Evolutionary conservation across 2,797 vertebrate genomes (phyloP).

Genomic region (Sebastes paucispinis): DNA sequence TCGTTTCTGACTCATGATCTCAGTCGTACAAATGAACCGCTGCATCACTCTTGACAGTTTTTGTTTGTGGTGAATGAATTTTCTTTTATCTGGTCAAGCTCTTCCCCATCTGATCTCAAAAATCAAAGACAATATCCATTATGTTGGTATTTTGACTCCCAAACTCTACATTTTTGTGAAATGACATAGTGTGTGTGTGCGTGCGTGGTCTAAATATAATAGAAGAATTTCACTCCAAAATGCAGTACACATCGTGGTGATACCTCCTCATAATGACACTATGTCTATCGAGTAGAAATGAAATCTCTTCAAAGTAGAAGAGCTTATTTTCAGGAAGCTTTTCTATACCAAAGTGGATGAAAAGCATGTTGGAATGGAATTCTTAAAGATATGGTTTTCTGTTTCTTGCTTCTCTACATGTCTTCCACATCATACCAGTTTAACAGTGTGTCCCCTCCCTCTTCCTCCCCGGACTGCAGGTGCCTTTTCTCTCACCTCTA

Average conservation of each 20-base stretch:
- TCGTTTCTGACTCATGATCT: neutral
- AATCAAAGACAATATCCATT: neutral
- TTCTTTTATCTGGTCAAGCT: neutral
- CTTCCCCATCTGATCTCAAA: neutral
- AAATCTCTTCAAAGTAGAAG: neutral
- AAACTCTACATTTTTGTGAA: neutral
- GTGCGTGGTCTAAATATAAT: no score
- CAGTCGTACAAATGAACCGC: neutral
- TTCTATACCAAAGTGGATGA: neutral
- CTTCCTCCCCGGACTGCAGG: slow-evolving; percentile 57
- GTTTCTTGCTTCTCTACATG: neutral
- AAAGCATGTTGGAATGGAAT: slow-evolving; percentile 3
- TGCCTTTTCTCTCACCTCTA: slow-evolving; percentile 86
- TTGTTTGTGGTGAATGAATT: neutral
- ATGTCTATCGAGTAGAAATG: neutral
- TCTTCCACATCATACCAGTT: neutral
- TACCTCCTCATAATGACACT: neutral
- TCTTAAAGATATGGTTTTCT: neutral
- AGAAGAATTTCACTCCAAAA: slow-evolving; percentile 2
- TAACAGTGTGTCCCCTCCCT: neutral
- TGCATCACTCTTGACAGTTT: neutral
- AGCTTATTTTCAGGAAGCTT: neutral
- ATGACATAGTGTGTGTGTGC: neutral
- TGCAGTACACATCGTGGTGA: neutral
- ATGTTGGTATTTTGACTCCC: neutral